Percentiles rank a stretch among this genome's conserved stretches.
These are phyloP conservation scores for Plutella xylostella DNA, from an alignment of 2,888 invertebrate species.

Conservation along the genomic window DNA sequence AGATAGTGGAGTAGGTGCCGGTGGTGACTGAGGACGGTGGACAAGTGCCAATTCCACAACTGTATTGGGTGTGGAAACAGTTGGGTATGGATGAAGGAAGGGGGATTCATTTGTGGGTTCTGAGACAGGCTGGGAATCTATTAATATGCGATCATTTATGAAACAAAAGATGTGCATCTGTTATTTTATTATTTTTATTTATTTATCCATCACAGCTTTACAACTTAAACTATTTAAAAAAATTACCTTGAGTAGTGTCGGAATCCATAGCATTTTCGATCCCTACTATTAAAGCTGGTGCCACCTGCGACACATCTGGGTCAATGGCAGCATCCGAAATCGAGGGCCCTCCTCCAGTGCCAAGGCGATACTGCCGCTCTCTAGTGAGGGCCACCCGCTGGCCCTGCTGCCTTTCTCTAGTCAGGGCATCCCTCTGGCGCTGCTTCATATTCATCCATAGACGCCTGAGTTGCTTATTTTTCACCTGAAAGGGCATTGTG, in stretches of 20 bases:
- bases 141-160: neutral
- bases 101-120: neutral
- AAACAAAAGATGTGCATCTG: neutral
- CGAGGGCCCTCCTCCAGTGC: conserved; percentile 4
- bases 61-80: no score
- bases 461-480: conserved; percentile 4
- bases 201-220: neutral
- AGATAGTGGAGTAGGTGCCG: no score
- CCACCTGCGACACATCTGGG: conserved; percentile 2
- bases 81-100: neutral
- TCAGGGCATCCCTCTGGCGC: conserved; percentile 5
- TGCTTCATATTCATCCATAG: conserved; percentile 7
- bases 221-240: neutral
- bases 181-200: neutral
- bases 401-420: neutral
- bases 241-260: conserved; percentile 1
- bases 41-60: no score
- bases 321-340: conserved; percentile 1
- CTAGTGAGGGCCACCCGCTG: neutral
- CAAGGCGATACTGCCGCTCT: conserved; percentile 4
- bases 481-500: neutral
- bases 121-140: neutral
- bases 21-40: no score
- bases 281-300: conserved; percentile 6
- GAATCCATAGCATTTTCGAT: conserved; percentile 5